Percentiles rank a stretch among this genome's conserved stretches.
Evolutionary conservation across 2,888 invertebrate species (phyloP).

Genomic region (Eupithecia exiguata): DNA sequence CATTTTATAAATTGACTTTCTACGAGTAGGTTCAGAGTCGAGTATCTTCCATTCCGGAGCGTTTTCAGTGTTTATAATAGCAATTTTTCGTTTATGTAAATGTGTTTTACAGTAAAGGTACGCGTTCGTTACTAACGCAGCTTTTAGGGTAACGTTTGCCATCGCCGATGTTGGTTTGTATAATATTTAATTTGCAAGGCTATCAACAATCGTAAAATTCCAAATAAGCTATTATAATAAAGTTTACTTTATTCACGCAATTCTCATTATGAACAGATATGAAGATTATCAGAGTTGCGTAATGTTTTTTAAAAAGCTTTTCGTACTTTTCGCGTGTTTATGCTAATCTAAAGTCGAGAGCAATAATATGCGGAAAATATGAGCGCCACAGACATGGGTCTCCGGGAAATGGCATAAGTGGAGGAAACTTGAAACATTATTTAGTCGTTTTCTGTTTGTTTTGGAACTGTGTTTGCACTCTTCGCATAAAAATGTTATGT

Average conservation of each 20-base stretch:
- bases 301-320: constrained; percentile 67
- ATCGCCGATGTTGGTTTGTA: constrained; percentile 31
- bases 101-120: constrained; percentile 33
- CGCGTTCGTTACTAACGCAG: constrained; percentile 30
- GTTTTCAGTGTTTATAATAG: constrained; percentile 43
- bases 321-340: constrained; percentile 62
- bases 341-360: constrained; percentile 65
- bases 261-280: constrained; percentile 53
- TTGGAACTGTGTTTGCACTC: constrained; percentile 45
- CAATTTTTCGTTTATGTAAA: constrained; percentile 45
- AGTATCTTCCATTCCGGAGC: constrained; percentile 34
- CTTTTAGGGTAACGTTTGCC: constrained; percentile 25
- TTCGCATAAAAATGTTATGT: constrained; percentile 13
- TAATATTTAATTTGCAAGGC: constrained; percentile 22
- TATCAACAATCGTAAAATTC: constrained; percentile 23
- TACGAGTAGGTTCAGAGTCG: constrained; percentile 42
- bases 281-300: constrained; percentile 58
- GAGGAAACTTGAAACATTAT: constrained; percentile 66
- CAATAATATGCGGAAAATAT: constrained; percentile 65
- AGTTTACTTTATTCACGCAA: constrained; percentile 39
- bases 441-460: constrained; percentile 58
- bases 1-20: constrained; percentile 56
- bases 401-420: constrained; percentile 64
- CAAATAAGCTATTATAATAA: constrained; percentile 48
- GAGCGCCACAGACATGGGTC: constrained; percentile 58